Base-by-base conservation (phyloP, 2,888 invertebrate genomes). In the Hecatera dysodea region DNA sequence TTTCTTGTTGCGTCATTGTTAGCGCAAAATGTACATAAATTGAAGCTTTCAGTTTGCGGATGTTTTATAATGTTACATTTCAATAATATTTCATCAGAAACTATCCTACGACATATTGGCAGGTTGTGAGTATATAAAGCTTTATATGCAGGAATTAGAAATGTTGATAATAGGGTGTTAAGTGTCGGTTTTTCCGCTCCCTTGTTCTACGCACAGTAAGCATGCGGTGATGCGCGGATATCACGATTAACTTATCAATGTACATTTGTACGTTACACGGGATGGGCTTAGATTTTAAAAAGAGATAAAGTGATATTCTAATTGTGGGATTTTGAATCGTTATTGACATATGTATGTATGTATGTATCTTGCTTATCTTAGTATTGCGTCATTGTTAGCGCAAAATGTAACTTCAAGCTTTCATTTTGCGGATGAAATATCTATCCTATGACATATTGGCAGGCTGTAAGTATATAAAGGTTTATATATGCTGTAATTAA, bases 81-180 rank as follows among this genome's bases (percentile, higher is more conserved):
- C 61, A 29, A 29, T 4, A 29, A 29, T 29, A 29, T 29, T 29
- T 4, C 29, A 29, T 29, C 2, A 29, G 29, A 6, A 29, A 29
- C 29, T 29, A 29, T 29, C 29, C 29, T 7, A 29, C 4, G 1
- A 29, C 29, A 29, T 7, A 29, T 29, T 29, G 29, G 7, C 1
- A 7, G 29, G 29, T 29, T 29, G 29, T 29, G 7, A 29, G 4
- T 29, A 29, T 29, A 29, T 7, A 29, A n/a, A n/a, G n/a, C n/a
- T n/a, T n/a, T n/a, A n/a, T n/a, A n/a, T n/a, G n/a, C n/a, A n/a
- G n/a, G n/a, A n/a, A n/a, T n/a, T n/a, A n/a, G n/a, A n/a, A n/a
- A 85, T 80, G 80, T 76, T 86, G 89, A 88, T 90, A 90, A 90
- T 89, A 78, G 84, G 65, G 71, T 63, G 86, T 86, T 88, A 89